phyloP scores from a whole-genome alignment of 2,888 invertebrate genomes.

The Idaea dimidiata region DNA sequence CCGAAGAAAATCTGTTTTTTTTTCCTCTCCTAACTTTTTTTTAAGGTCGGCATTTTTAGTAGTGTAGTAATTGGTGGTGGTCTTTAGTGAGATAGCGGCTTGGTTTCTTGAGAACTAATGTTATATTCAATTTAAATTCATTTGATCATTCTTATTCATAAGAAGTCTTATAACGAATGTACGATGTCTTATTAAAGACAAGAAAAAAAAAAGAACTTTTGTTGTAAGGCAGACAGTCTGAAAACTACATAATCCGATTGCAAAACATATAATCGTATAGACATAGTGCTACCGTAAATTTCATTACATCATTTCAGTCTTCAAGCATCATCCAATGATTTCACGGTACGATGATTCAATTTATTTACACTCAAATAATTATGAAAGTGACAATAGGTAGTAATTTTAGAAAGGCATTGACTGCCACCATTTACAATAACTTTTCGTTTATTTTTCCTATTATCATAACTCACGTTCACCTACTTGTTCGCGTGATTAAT shows the following conservation, averaged over 20 bases:
- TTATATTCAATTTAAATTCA: too few relatives aligned
- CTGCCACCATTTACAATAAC: background rate
- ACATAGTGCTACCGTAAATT: slow-evolving; percentile 18
- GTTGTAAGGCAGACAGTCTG: too few relatives aligned
- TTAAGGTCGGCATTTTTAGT: background rate
- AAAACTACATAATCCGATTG: slow-evolving; percentile 12
- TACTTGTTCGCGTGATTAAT: background rate
- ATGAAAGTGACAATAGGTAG: slow-evolving; percentile 27
- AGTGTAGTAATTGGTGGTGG: too few relatives aligned
- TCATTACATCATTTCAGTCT: slow-evolving; percentile 25
- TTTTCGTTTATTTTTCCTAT: background rate
- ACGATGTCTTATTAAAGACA: too few relatives aligned
- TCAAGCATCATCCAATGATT: slow-evolving; percentile 31
- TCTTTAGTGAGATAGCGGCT: too few relatives aligned
- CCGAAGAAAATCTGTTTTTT: too few relatives aligned
- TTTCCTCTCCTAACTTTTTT: too few relatives aligned
- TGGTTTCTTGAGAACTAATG: too few relatives aligned
- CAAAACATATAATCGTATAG: slow-evolving; percentile 19
- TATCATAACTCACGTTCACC: background rate
- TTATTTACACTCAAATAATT: slow-evolving; percentile 21
- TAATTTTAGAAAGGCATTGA: slow-evolving; percentile 18
- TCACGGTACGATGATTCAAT: slow-evolving; percentile 28
- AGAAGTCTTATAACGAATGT: too few relatives aligned
- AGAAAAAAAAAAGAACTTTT: too few relatives aligned
- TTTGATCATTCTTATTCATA: too few relatives aligned